Base-by-base conservation (phyloP, 2,888 invertebrate species). In the Heliconius cydno region DNA sequence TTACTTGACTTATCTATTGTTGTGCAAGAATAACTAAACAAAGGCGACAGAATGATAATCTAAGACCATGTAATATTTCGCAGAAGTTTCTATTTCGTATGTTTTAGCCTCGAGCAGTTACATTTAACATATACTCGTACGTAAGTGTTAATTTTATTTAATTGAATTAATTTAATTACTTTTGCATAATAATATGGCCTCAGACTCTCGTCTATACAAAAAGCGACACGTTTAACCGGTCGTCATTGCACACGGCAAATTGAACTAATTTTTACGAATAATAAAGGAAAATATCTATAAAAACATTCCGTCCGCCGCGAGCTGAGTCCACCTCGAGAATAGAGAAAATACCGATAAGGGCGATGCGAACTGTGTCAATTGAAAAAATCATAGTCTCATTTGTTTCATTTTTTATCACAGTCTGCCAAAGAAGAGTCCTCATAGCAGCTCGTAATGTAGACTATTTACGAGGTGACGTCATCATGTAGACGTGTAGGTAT, bases 381-480 rank as follows among this genome's bases (percentile, higher is more conserved):
- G 41, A 74, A 79, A 12, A 75, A 80, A 81, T 63, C 63, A 25
- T 76, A 25, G 60, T n/a, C 72, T 68, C 67, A 71, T 77, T 78
- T 76, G 41, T 30, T 77, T 57, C 28, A 38, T 28, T 52, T 73
- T 81, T 82, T 80, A 80, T 77, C 57, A 30, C 76, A 25, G 22
- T 70, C n/a, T 34, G 12, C 63, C 65, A 60, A 67, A 65, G 72
- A 52, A 79, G 57, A 72, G n/a, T 41, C 19, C 25, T 28, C 72
- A 75, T 57, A 52, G 78, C 9, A 63, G 66, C 15, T 76, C 79
- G 65, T 74, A 76, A 76, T 41, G 3, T 70, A 57, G 72, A 38
- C 25, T 79, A n/a, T 79, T 80, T 79, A 80, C 77, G 73, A n/a
- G 65, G 74, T 79, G 75, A 78, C 73, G 81, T 78, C 74, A 77